Evolutionary conservation across 2,888 invertebrate species (phyloP), one percentile per base, ranked within the genome.

Genomic region (Sinopyrophorus schimmeli): DNA sequence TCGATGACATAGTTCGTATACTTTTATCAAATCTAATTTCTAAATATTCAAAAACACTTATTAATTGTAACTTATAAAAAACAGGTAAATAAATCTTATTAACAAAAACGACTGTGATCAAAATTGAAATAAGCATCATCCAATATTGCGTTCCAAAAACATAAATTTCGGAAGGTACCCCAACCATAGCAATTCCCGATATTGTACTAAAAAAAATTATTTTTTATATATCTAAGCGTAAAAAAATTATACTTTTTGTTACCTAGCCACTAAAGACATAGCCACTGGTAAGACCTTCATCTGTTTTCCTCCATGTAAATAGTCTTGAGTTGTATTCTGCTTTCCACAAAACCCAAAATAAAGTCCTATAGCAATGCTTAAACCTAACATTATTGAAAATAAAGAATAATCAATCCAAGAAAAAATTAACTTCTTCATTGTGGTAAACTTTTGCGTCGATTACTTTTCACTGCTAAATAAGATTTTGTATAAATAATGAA

Each of bases 141-240:
- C 74, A 72, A 62, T 85, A 87, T 55, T 83, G 80, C 0, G 83
- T 82, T 2, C 89, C 89, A 65, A 81, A 80, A 16, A 80, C 74
- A 65, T 89, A 89, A 55, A 87, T 80, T 66, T 89, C 88, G 0
- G 87, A 81, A 0, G 89, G 88, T 4, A 86, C 79, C 0, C 86
- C 88, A 4, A 89, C 75, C 3, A 89, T 71, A 0, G 87, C 86
- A 27, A 89, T 82, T 23, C 87, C 87, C 2, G 87, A 87, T 60
- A 87, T 73, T 55, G 86, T 84, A 63, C 87, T 87, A 69, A 37
- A 10, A 11, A 9, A 26, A 4, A 26, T 5, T 26, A 3, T 28
- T 5, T 3, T 3, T 28, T 5, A 17, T 2, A 15, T 15, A 18
- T 16, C 3, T 31, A 31, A 15, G 7, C 7, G 12, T 18, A n/a